Conservation (phyloP, 1,140 invertebrate genomes). For the Neodiprion fabricii region DNA sequence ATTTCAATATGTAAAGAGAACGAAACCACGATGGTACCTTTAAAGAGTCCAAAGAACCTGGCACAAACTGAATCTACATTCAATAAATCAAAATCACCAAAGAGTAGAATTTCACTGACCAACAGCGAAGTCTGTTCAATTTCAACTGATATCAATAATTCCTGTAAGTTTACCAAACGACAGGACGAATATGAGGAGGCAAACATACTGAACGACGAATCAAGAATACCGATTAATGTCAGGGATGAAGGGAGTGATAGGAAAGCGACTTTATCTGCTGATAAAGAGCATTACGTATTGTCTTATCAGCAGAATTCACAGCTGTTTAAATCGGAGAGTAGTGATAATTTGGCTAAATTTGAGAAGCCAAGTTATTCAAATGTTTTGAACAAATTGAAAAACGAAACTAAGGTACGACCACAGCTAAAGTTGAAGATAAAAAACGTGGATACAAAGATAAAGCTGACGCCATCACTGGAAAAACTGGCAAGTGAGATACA, state of each 20-base stretch:
- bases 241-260: neutral
- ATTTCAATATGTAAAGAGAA: neutral
- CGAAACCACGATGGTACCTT: neutral
- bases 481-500: constrained; percentile 48
- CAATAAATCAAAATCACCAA: constrained; percentile 2
- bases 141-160: constrained; percentile 19
- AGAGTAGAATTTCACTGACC: neutral
- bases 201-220: constrained; percentile 45
- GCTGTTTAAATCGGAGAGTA: constrained; percentile 26
- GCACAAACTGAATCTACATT: neutral
- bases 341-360: constrained; percentile 32
- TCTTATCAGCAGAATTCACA: constrained; percentile 23
- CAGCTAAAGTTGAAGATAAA: constrained; percentile 32
- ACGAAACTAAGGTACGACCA: constrained; percentile 31
- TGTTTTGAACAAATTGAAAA: constrained; percentile 28
- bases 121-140: neutral
- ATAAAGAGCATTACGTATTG: constrained; percentile 25
- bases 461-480: constrained; percentile 46
- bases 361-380: constrained; percentile 43
- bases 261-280: constrained; percentile 29
- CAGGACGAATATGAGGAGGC: constrained; percentile 51
- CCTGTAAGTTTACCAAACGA: constrained; percentile 44
- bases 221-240: neutral
- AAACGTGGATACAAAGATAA: constrained; percentile 34
- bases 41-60: neutral